Evolutionary conservation across 2,797 vertebrate species (phyloP).

Genomic region (Hippopotamyrus pictus): DNA sequence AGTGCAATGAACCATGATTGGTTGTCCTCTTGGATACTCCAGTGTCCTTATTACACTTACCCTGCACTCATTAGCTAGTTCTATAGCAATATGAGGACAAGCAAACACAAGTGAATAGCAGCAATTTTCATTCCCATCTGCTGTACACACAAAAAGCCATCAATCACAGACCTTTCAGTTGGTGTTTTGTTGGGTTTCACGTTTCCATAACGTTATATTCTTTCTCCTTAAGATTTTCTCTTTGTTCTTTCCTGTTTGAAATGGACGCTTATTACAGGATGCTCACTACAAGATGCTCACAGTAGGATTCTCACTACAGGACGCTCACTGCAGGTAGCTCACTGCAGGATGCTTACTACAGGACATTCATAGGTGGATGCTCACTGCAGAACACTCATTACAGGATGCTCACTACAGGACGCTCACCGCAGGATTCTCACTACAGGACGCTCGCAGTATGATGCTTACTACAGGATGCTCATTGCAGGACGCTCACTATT

Average conservation of each 20-base stretch:
- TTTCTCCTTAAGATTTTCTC: background rate
- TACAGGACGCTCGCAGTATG: too few species aligned
- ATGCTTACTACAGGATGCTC: background rate
- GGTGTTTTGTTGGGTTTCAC: background rate
- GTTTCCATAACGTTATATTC: background rate
- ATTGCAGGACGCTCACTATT: too few species aligned
- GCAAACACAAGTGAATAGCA: background rate
- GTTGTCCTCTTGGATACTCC: background rate
- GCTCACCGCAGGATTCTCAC: background rate
- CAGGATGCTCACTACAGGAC: background rate
- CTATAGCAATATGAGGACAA: background rate
- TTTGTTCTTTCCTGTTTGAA: background rate
- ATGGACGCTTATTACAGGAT: background rate
- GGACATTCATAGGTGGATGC: rapidly evolving
- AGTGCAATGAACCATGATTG: background rate
- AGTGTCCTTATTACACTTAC: background rate
- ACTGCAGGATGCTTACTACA: background rate
- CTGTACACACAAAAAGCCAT: background rate
- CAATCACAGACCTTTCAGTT: background rate
- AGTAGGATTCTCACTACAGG: background rate
- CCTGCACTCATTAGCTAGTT: background rate
- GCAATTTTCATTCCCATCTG: background rate
- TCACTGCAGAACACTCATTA: background rate
- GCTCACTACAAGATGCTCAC: background rate
- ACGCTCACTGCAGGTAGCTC: too few species aligned